Evolutionary conservation across 35 echinoderm and acorn worm genomes (phyloP).

Genomic region (Apostichopus parvimensis): DNA sequence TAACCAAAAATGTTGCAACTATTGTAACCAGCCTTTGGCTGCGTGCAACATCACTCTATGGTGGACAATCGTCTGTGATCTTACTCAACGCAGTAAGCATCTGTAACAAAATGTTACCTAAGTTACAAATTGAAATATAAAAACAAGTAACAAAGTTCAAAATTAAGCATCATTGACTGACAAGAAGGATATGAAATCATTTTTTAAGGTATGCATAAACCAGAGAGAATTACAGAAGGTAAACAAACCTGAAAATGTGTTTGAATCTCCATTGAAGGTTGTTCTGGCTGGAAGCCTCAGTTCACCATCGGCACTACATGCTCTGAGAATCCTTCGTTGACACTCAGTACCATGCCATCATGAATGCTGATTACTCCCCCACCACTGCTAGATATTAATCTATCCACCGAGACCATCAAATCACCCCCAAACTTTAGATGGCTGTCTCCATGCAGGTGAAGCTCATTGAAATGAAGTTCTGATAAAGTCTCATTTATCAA

Average conservation of each 20-base stretch:
- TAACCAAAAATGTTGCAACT: no score
- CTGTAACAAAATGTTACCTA: no score
- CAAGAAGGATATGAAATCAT: not conserved
- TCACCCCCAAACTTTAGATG: conserved; percentile 64
- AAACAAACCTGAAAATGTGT: conserved; percentile 76
- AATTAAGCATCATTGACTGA: no score
- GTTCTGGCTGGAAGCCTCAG: conserved; percentile 74
- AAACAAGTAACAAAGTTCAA: no score
- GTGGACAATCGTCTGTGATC: no score
- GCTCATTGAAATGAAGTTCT: conserved; percentile 70
- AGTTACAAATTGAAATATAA: no score
- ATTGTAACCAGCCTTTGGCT: no score
- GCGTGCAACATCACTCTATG: no score
- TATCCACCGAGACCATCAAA: conserved; percentile 21
- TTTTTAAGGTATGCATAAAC: not conserved
- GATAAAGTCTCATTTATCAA: conserved; percentile 64
- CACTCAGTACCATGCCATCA: conserved; percentile 74
- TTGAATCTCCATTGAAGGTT: conserved; percentile 71
- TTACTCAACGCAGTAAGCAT: no score
- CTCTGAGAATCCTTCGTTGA: conserved; percentile 47
- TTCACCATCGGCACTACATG: conserved; percentile 67
- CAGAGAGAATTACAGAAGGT: not conserved
- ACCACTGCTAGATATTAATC: conserved; percentile 39
- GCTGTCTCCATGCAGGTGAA: conserved; percentile 63
- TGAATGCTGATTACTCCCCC: conserved; percentile 69